Conservation (phyloP, 2,888 invertebrate genomes). For the Lasioglossum morio region DNA sequence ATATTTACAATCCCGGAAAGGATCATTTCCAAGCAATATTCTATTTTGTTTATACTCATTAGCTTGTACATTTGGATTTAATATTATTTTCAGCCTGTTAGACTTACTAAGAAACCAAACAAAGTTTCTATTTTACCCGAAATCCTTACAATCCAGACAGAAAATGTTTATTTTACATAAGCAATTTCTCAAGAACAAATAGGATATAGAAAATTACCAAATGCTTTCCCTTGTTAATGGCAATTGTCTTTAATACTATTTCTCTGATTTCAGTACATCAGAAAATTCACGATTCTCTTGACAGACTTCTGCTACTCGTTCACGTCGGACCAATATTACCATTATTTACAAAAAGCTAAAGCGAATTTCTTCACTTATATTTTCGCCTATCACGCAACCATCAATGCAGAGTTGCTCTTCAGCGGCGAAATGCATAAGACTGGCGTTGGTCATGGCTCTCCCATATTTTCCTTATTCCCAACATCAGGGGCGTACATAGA, state of each 20-base stretch:
- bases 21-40: too few species aligned
- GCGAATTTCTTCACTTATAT: conserved; percentile 52
- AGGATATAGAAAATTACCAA: too few species aligned
- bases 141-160: too few species aligned
- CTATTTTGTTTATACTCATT: too few species aligned
- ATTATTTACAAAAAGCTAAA: not conserved
- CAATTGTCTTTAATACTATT: not conserved
- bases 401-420: conserved; percentile 36
- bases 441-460: conserved; percentile 85
- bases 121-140: too few species aligned
- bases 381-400: conserved; percentile 64
- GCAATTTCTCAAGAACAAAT: too few species aligned
- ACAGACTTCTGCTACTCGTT: not conserved
- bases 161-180: too few species aligned
- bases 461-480: conserved; percentile 85
- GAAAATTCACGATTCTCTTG: not conserved
- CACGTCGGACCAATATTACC: fast-evolving
- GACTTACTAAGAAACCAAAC: too few species aligned
- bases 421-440: conserved; percentile 30
- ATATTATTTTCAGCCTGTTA: too few species aligned
- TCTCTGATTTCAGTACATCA: not conserved
- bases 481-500: not conserved
- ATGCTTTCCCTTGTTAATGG: not conserved
- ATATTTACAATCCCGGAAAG: too few species aligned
- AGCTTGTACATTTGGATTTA: too few species aligned